A percentile compares a stretch with the other conserved stretches of the same genome.
These are phyloP conservation scores for Lepus townsendii DNA, from an alignment of 2,797 vertebrate genomes.

Conservation along the genomic window DNA sequence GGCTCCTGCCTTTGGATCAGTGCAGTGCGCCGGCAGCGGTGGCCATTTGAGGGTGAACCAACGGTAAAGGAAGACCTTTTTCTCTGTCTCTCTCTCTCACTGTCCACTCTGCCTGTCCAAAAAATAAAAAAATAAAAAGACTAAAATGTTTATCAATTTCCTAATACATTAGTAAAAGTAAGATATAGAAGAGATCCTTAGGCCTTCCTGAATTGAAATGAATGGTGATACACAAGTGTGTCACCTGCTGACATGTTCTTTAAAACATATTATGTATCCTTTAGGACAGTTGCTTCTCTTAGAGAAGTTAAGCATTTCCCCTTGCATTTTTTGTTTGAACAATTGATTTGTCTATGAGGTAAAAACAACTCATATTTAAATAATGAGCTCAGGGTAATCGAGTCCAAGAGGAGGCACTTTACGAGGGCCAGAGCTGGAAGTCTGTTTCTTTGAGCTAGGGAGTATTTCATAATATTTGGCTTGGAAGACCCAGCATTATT, in stretches of 20 bases:
- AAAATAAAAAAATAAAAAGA: background rate
- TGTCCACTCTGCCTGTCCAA: too few relatives aligned
- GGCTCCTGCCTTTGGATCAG: too few relatives aligned
- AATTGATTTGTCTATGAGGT: conserved; percentile 58
- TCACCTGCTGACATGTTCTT: background rate
- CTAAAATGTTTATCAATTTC: background rate
- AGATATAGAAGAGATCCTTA: background rate
- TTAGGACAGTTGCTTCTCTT: conserved; percentile 46
- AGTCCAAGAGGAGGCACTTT: background rate
- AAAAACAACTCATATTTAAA: conserved; percentile 61
- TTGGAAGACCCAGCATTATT: background rate
- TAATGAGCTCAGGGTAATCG: conserved; percentile 53
- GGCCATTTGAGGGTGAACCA: too few relatives aligned
- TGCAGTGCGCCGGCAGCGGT: too few relatives aligned
- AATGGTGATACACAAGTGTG: background rate
- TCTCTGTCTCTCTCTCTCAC: too few relatives aligned
- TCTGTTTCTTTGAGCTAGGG: conserved; percentile 1
- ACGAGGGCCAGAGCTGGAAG: background rate
- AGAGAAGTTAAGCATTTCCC: conserved; percentile 24
- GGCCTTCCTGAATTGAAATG: background rate
- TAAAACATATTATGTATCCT: background rate
- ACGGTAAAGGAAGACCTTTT: too few relatives aligned
- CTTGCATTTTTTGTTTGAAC: conserved; percentile 69
- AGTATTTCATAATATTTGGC: background rate
- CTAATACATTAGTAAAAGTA: background rate